Base-by-base conservation (phyloP, 2,888 invertebrate species). In the Artemia sinica region DNA sequence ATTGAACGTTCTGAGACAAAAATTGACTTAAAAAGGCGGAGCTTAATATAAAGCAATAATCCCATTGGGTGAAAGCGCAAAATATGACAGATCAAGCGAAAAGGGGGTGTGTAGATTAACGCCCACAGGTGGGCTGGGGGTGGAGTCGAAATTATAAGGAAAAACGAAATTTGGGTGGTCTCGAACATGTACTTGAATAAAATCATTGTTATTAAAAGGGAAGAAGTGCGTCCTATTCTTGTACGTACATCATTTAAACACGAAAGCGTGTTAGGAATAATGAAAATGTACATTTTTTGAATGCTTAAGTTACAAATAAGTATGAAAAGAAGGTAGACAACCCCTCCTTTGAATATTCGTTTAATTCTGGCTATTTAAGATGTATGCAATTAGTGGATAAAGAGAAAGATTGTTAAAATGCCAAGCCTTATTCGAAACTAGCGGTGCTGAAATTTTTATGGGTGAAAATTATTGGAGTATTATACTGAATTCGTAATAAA, bases 131-230 rank as follows among this genome's bases (percentile, higher is more conserved):
- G 58, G 58, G 58, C 14, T 14, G 58, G 58, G 58, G 18, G 58
- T n/a, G 58, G 58, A n/a, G 58, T 58, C 18, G 18, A 58, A 18
- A 58, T 58, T 58, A 58, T 18, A 14, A 58, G 18, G 58, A 58
- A 58, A 58, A 58, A 58, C 58, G 58, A 58, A 58, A 58, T 58
- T 18, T 58, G 58, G 58, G 58, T 58, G 58, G 58, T 58, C 58
- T 58, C 18, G 58, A 18, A n/a, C 14, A 58, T 58, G 58, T 58
- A 58, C 58, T 58, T 58, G 58, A 58, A 58, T n/a, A 18, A 58
- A 58, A 58, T 58, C 58, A 58, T 58, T 58, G 58, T 58, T n/a
- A 58, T 58, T 58, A n/a, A 58, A 18, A 58, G 18, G 58, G 14
- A 58, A 58, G 18, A 18, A 58, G 58, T 58, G 58, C 10, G n/a